These are phyloP conservation scores for Hermatobates lingyangjiaoensis DNA, from an alignment of 1,140 invertebrate genomes.

Conservation along the genomic window DNA sequence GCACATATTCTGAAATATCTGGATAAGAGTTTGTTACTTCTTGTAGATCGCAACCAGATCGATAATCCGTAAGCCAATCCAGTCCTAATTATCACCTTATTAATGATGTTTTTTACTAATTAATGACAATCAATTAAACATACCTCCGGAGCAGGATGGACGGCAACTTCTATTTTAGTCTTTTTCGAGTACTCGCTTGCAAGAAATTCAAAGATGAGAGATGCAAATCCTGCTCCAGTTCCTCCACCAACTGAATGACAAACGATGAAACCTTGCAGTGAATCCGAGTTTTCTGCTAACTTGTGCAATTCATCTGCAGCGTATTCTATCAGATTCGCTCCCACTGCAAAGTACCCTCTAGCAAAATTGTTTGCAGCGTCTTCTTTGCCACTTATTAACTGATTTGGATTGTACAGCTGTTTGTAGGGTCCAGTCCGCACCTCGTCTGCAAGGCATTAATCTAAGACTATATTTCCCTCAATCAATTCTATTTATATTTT, in stretches of 20 bases:
- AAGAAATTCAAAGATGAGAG: conserved; percentile 54
- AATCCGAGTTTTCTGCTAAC: conserved; percentile 26
- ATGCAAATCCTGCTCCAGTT: conserved; percentile 60
- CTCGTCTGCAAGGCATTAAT: not conserved
- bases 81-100: too few relatives aligned
- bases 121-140: too few relatives aligned
- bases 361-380: conserved; percentile 61
- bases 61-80: too few relatives aligned
- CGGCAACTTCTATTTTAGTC: conserved; percentile 52
- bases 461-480: too few relatives aligned
- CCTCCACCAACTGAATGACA: conserved; percentile 65
- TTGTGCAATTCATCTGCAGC: conserved; percentile 34
- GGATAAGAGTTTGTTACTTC: too few relatives aligned
- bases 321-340: conserved; percentile 48
- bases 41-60: too few relatives aligned
- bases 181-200: conserved; percentile 54
- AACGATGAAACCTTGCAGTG: conserved; percentile 51
- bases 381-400: conserved; percentile 39
- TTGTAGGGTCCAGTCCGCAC: conserved; percentile 33
- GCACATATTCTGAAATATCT: too few relatives aligned
- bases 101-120: too few relatives aligned
- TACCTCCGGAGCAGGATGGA: conserved; percentile 58
- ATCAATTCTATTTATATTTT: too few relatives aligned
- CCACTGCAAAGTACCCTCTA: conserved; percentile 63
- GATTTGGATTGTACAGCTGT: conserved; percentile 36